Percentiles rank a stretch among this genome's conserved stretches.
Evolutionary conservation across 1,140 invertebrate genomes (phyloP).

Genomic region (Cecropterus lyciades): DNA sequence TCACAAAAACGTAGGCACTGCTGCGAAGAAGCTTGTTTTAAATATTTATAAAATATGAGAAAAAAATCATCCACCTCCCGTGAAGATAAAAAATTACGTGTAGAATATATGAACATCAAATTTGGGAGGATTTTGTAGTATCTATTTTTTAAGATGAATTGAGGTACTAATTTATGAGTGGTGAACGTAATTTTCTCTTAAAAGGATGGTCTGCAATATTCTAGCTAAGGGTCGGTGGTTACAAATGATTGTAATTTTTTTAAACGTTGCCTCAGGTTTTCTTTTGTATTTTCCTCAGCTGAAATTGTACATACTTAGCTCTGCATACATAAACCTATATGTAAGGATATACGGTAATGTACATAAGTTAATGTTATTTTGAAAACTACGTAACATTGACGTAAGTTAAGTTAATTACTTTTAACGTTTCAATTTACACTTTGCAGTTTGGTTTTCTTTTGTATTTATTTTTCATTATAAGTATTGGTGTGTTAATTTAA

Average conservation of each 20-base stretch:
- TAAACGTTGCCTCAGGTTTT: constrained; percentile 14
- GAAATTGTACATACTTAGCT: neutral
- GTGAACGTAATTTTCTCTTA: constrained; percentile 27
- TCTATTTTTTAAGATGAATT: neutral
- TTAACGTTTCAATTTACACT: too few species aligned
- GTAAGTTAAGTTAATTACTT: too few species aligned
- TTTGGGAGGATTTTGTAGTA: neutral
- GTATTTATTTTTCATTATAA: too few species aligned
- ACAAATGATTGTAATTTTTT: constrained; percentile 32
- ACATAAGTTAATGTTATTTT: neutral
- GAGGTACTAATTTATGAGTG: constrained; percentile 25
- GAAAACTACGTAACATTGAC: too few species aligned
- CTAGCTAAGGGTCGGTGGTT: constrained; percentile 14
- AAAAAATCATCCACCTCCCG: too few species aligned
- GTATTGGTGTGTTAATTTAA: too few species aligned
- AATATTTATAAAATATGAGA: too few species aligned
- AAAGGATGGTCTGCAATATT: constrained; percentile 12
- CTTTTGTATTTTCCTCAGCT: constrained; percentile 19
- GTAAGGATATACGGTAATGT: neutral
- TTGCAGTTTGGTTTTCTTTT: too few species aligned
- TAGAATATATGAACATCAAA: neutral
- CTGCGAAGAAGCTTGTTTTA: too few species aligned
- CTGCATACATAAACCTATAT: neutral
- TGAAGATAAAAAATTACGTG: too few species aligned
- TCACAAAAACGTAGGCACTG: too few species aligned